Evolutionary conservation across 2,113 vertebrate species (phyloP).

Genomic region (Oophaga pumilio): DNA sequence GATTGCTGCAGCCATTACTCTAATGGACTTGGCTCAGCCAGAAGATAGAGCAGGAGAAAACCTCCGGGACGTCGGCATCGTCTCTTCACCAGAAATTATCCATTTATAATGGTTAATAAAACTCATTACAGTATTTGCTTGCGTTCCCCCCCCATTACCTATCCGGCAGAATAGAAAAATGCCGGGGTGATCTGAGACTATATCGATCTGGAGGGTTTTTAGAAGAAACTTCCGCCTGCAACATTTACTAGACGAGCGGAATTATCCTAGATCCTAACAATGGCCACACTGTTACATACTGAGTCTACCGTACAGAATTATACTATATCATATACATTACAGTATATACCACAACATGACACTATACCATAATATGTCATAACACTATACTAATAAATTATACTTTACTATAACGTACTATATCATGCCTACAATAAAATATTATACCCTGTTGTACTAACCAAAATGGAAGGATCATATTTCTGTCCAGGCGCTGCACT

Average conservation of each 20-base stretch:
- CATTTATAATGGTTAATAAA: constrained; percentile 14
- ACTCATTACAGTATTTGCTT: constrained; percentile 3
- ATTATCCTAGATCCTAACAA: no score
- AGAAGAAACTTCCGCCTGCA: not conserved
- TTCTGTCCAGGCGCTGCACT: no score
- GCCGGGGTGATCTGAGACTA: not conserved
- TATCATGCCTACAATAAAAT: no score
- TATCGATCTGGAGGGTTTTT: not conserved
- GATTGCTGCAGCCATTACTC: constrained; percentile 21
- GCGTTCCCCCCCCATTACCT: not conserved
- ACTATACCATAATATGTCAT: no score
- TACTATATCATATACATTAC: no score
- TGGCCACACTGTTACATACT: no score
- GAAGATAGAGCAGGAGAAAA: not conserved
- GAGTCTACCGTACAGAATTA: no score
- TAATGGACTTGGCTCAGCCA: constrained; percentile 3
- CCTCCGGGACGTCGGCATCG: not conserved
- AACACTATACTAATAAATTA: no score
- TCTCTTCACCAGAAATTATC: not conserved
- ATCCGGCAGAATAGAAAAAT: not conserved
- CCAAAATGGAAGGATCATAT: no score
- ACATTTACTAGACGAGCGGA: not conserved
- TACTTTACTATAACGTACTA: no score
- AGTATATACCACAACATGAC: no score
- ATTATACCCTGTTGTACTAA: no score